Conservation (phyloP, 2,888 invertebrate genomes). For the Mechanitis mazaeus region DNA sequence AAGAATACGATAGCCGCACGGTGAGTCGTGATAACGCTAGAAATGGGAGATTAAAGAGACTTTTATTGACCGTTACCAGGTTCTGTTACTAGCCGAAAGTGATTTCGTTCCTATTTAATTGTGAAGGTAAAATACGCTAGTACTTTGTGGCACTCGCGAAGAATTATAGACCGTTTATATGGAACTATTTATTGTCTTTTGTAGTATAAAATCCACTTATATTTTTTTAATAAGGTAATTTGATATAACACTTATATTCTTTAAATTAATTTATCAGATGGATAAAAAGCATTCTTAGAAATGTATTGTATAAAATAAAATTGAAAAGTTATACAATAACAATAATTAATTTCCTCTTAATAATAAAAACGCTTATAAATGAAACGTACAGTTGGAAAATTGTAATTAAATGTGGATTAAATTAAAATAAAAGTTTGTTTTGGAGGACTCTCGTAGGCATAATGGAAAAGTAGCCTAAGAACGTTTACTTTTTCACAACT, state of each 20-base stretch:
- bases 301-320: too few species aligned
- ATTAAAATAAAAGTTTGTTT: slow-evolving; percentile 20
- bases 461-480: slow-evolving; percentile 30
- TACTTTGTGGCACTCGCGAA: slow-evolving; percentile 18
- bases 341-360: neutral
- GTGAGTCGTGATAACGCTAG: slow-evolving; percentile 45
- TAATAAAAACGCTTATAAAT: slow-evolving; percentile 11
- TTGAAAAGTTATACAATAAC: neutral
- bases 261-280: too few species aligned
- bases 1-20: slow-evolving; percentile 38
- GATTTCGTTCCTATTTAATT: slow-evolving; percentile 36
- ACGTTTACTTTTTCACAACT: slow-evolving; percentile 31
- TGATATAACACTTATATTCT: too few species aligned
- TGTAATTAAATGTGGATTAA: slow-evolving; percentile 29
- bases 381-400: slow-evolving; percentile 22
- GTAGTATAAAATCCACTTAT: slow-evolving; percentile 4
- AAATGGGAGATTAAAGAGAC: slow-evolving; percentile 59
- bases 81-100: slow-evolving; percentile 47
- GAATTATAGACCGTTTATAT: slow-evolving; percentile 24
- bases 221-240: neutral
- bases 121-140: slow-evolving; percentile 26
- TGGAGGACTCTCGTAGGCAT: slow-evolving; percentile 26
- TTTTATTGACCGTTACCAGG: slow-evolving; percentile 54
- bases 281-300: too few species aligned
- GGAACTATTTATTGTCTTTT: slow-evolving; percentile 19